A percentile compares a stretch with the other conserved stretches of the same genome.
Conservation (phyloP, 1,140 invertebrate genomes). For the Diorhabda elongata region DNA sequence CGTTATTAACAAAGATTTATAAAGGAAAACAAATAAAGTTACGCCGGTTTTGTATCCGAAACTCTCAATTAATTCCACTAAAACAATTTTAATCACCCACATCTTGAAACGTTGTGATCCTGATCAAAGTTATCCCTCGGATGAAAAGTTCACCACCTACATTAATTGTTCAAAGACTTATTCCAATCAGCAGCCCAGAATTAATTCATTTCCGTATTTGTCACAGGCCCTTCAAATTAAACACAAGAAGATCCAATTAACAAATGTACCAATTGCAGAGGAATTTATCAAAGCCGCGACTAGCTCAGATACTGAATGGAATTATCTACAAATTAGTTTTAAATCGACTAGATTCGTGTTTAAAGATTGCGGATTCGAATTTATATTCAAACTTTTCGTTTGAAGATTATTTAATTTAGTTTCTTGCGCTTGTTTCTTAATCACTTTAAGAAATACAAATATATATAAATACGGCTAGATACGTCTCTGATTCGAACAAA, state of each 20-base stretch:
- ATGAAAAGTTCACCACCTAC: background rate
- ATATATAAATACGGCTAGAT: background rate
- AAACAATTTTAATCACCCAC: no score
- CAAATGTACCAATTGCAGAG: background rate
- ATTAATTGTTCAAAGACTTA: background rate
- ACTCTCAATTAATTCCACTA: no score
- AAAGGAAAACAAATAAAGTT: no score
- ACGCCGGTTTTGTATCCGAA: no score
- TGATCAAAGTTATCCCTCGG: background rate
- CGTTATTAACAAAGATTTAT: no score
- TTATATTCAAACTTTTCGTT: no score
- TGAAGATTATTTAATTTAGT: no score
- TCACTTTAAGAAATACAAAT: no score
- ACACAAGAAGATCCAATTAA: constrained; percentile 2
- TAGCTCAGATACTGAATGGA: background rate
- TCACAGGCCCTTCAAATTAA: background rate
- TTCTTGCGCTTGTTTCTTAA: no score
- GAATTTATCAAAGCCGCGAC: background rate
- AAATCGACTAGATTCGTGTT: background rate
- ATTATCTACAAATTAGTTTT: background rate
- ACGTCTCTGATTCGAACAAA: constrained; percentile 4
- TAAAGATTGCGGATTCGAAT: background rate
- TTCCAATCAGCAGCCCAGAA: background rate
- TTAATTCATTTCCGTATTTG: background rate
- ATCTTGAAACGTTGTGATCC: background rate